Base-by-base conservation (phyloP, 2,113 vertebrate genomes). In the Amblyornis subalaris region DNA sequence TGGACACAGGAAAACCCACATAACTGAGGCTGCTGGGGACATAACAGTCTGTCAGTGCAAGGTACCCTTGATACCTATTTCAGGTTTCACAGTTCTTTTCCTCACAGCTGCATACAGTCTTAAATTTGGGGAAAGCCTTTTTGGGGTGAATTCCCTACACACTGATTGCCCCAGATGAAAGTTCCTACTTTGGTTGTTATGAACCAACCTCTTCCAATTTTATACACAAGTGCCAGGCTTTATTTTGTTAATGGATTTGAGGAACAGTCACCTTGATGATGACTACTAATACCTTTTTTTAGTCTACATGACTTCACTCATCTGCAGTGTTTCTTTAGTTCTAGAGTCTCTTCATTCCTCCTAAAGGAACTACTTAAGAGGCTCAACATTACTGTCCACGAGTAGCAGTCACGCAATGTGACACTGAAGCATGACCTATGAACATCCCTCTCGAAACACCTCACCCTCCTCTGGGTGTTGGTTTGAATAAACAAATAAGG, bases 401-500 rank as follows among this genome's bases (percentile, higher is more conserved):
- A 9, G 29, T 1, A 75, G 35, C 15, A 88, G 45, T 93, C 85
- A 91, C 0, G 0, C 44, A 76, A 28, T 21, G 29, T 64, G 42
- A 57, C 40, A 82, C 6, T 0, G 1, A 73, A 66, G 18, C 44
- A 79, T 2, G 4, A 77, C 28, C 13, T 19, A 84, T 53, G 45
- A 94, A 50, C 36, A 75, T 8, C 20, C 20, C 58, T 79, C 17
- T 55, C 35, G 86, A 87, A 78, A 53, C 2, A 3, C 60, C 62
- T 93, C 75, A 83, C 57, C 67, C 31, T 85, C 13, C 57, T 75
- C 53, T 75, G 83, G 85, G 81, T 78, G 89, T 85, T 90, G 77
- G 65, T 87, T 95, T 94, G 47, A 79, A 87, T 65, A 95, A 95
- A 84, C 60, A 93, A 80, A 55, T 51, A 83, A 73, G 3, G 7